Percentiles rank a stretch among this genome's conserved stretches.
Evolutionary conservation across 2,797 vertebrate genomes (phyloP).

Genomic region (Malacoraja senta): DNA sequence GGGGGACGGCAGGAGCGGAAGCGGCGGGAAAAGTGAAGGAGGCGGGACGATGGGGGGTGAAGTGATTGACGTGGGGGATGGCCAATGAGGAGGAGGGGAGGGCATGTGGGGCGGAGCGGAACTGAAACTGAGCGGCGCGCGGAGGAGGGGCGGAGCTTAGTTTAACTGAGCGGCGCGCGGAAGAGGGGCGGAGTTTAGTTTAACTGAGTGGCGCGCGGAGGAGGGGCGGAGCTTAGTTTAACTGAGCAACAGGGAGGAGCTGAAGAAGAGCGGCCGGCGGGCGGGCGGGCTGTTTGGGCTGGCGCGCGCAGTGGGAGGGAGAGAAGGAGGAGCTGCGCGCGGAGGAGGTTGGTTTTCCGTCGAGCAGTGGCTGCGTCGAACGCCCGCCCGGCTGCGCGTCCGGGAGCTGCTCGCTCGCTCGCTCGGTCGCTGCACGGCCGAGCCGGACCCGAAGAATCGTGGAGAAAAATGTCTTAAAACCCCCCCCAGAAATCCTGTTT

Average conservation of each 20-base stretch:
- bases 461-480: neutral
- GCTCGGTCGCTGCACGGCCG: neutral
- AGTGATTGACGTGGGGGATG: neutral
- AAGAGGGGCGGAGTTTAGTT: too few relatives aligned
- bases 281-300: too few relatives aligned
- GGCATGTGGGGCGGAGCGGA: neutral
- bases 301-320: neutral
- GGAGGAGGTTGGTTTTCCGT: neutral
- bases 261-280: neutral
- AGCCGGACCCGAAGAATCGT: neutral
- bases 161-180: too few relatives aligned
- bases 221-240: neutral
- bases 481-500: neutral
- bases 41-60: neutral
- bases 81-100: neutral
- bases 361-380: neutral
- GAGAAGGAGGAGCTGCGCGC: neutral
- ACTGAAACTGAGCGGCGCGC: neutral
- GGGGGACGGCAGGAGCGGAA: too few relatives aligned
- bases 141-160: neutral
- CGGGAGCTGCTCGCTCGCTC: neutral
- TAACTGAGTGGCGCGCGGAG: too few relatives aligned
- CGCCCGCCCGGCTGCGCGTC: neutral
- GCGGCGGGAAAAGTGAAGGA: neutral
- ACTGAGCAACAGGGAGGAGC: neutral